phyloP scores from a whole-genome alignment of 2,888 invertebrate species.

The Eustalomyia histrio region DNA sequence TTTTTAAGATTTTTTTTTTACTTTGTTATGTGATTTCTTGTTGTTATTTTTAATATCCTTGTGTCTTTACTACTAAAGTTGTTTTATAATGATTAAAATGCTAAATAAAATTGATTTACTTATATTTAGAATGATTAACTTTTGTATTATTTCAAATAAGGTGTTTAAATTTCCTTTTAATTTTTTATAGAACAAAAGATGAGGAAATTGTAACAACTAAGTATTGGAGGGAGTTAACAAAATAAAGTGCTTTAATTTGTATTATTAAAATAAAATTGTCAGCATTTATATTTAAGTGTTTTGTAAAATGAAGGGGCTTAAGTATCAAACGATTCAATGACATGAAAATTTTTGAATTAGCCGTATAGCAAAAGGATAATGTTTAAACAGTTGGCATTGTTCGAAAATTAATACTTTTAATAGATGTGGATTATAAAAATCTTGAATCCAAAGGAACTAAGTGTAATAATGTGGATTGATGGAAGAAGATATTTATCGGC shows the following conservation, averaged over 20 bases:
- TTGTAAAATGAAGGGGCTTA: neutral
- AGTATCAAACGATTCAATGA: neutral
- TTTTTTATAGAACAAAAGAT: neutral
- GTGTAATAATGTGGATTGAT: no score
- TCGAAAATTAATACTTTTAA: no score
- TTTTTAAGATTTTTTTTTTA: slow-evolving; percentile 6
- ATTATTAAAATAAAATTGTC: neutral
- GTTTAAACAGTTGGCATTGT: no score
- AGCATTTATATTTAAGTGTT: neutral
- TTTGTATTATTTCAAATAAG: slow-evolving; percentile 52
- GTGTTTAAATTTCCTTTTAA: slow-evolving; percentile 48
- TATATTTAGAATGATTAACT: slow-evolving; percentile 57
- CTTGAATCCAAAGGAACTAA: no score
- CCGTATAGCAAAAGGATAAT: neutral
- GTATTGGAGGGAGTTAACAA: neutral
- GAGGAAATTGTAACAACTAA: neutral
- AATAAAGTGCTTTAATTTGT: neutral
- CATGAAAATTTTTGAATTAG: neutral
- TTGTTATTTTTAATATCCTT: slow-evolving; percentile 6
- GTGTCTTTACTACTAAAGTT: neutral
- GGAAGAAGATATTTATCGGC: no score
- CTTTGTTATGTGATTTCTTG: neutral
- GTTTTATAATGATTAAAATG: neutral
- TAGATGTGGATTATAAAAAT: no score
- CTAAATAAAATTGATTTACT: slow-evolving; percentile 38